Percentiles rank a stretch among this genome's conserved stretches.
Evolutionary conservation across 2,888 invertebrate genomes (phyloP).

Genomic region (Apotomis capreana): DNA sequence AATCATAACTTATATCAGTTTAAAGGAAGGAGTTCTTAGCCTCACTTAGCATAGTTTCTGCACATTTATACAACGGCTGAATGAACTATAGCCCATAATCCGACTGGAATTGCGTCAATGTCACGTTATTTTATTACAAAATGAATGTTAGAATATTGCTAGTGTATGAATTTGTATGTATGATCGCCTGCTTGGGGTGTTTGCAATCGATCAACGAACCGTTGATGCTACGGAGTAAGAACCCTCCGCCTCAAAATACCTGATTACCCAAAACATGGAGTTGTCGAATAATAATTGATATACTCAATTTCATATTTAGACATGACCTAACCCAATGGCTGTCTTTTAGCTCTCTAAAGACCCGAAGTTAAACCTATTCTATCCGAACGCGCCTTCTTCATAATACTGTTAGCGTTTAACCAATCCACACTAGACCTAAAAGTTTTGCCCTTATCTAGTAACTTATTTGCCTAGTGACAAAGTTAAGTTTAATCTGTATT

Average conservation of each 20-base stretch:
- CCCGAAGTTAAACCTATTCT: too few relatives aligned
- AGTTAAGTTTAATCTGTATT: background rate
- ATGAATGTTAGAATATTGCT: slow-evolving; percentile 45
- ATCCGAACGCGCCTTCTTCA: too few relatives aligned
- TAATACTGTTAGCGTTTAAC: too few relatives aligned
- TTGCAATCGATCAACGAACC: slow-evolving; percentile 41
- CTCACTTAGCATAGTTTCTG: background rate
- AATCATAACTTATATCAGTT: too few relatives aligned
- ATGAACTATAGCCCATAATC: slow-evolving; percentile 1
- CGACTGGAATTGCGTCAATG: slow-evolving; percentile 22
- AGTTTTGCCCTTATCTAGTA: too few relatives aligned
- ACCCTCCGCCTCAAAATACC: slow-evolving; percentile 7
- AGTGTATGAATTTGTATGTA: slow-evolving; percentile 29
- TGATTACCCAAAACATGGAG: background rate
- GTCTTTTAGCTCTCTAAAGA: too few relatives aligned
- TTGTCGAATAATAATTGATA: background rate
- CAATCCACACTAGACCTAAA: too few relatives aligned
- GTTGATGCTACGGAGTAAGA: slow-evolving; percentile 38
- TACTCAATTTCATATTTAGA: too few relatives aligned
- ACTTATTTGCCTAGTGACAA: too few relatives aligned
- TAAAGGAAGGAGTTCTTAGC: background rate
- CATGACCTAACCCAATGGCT: too few relatives aligned
- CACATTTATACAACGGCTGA: slow-evolving; percentile 1
- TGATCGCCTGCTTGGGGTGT: slow-evolving; percentile 32
- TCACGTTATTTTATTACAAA: slow-evolving; percentile 34